Percentiles rank a stretch among this genome's conserved stretches.
Conservation (phyloP, 2,888 invertebrate species). For the Euzetes globulus region DNA sequence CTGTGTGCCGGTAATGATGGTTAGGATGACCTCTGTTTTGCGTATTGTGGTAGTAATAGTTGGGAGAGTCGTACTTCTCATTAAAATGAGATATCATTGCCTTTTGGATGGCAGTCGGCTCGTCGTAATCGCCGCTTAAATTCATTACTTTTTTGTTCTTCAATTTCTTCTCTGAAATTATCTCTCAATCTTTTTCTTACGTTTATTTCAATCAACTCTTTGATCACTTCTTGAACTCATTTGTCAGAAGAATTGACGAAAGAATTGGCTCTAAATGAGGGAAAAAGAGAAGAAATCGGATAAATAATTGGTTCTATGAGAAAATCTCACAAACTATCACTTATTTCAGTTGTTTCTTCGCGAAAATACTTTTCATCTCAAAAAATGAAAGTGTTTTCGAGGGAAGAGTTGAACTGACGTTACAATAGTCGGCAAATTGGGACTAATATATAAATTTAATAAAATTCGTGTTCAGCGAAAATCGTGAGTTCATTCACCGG, state of each 20-base stretch:
- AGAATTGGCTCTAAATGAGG: background rate
- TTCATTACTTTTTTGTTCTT: background rate
- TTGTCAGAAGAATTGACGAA: background rate
- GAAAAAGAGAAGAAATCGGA: background rate
- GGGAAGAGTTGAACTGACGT: background rate
- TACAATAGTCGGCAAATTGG: background rate
- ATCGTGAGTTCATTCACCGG: conserved; percentile 27
- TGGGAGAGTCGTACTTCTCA: conserved; percentile 14
- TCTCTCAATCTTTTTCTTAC: background rate
- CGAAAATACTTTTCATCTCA: background rate
- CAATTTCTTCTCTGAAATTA: background rate
- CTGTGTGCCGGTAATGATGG: conserved; percentile 12
- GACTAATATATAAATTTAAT: background rate
- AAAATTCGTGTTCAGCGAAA: background rate
- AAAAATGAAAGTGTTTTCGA: conserved; percentile 18
- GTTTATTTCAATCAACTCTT: background rate
- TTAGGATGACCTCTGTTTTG: conserved; percentile 7
- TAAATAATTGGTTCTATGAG: background rate
- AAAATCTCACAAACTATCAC: background rate
- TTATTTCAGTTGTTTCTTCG: too few species aligned
- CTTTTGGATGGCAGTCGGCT: background rate
- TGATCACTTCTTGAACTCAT: background rate
- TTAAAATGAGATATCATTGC: conserved; percentile 25
- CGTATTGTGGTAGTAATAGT: background rate
- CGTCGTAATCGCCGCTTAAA: background rate